Conservation (phyloP, 1,140 invertebrate species). For the Procambarus virginalis region DNA sequence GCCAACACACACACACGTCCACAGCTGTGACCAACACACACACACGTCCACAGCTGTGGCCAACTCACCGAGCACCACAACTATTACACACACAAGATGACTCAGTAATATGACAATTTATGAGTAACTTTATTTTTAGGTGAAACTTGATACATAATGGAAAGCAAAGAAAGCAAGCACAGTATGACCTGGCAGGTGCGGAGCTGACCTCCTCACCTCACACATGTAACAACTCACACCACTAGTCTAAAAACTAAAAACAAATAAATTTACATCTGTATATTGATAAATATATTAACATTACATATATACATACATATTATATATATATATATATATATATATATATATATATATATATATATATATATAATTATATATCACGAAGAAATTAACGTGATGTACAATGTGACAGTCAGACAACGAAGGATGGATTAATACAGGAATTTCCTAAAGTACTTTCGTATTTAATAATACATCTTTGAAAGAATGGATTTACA, state of each 20-base stretch:
- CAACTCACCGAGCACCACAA: too few species aligned
- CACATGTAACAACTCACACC: background rate
- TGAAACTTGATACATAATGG: conserved; percentile 60
- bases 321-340: background rate
- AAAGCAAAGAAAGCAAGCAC: conserved; percentile 58
- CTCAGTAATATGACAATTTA: background rate
- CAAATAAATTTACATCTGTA: conserved; percentile 10
- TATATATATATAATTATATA: too few species aligned
- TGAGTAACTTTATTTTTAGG: conserved; percentile 60
- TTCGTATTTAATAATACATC: too few species aligned
- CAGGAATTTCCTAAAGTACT: too few species aligned
- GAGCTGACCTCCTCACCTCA: conserved; percentile 37
- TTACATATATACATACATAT: conserved; percentile 17
- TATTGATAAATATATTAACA: conserved; percentile 13
- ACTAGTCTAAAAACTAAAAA: background rate
- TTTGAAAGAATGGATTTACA: too few species aligned
- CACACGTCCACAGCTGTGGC: too few species aligned
- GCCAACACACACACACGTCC: too few species aligned
- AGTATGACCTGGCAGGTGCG: conserved; percentile 32
- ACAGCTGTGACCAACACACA: too few species aligned
- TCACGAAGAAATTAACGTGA: background rate
- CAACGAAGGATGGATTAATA: too few species aligned
- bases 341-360: background rate
- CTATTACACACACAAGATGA: background rate
- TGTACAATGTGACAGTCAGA: too few species aligned